Evolutionary conservation across 2,888 invertebrate genomes (phyloP), one percentile per base, ranked within the genome.

Genomic region (Cephus pulcher): DNA sequence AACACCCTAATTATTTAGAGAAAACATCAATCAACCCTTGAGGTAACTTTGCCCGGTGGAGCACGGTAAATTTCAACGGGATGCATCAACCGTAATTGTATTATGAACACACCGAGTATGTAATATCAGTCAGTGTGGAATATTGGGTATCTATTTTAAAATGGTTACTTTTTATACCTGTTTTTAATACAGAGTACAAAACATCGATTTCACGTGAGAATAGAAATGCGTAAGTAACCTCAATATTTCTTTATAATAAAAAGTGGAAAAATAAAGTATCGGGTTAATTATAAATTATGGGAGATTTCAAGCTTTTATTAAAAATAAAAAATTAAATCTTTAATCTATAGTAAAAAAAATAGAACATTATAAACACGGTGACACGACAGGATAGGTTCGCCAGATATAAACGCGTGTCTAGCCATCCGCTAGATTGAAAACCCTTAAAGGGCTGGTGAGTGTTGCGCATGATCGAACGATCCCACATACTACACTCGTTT

Each of bases 391-490:
- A 56, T 56, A 56, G 56, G 23, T 23, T 23, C 56, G 15, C 9
- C 23, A 23, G 56, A 6, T 56, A 56, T 56, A 23, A 15, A 9
- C 23, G 56, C 23, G 56, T 23, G 56, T 56, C 23, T 56, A 56
- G 23, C 9, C 23, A 23, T 56, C 23, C 56, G 23, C 56, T 56
- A 23, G 56, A 40, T 40, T 40, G 40, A 56, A 56, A 56, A 56
- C 23, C 56, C 56, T 56, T 56, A 56, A 56, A 56, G 56, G 56
- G 56, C 23, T 56, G 56, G 9, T 33, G 71, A 32, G 33, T 71
- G 15, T 71, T 71, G 71, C 71, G 71, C 71, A 71, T 71, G 71
- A 71, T 71, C 71, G 71, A 71, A 71, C 71, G 71, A 71, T 71
- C 71, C 32, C 34, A 33, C 71, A 23, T 71, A 34, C 23, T 56